Evolutionary conservation across 2,888 invertebrate genomes (phyloP), one percentile per base, ranked within the genome.

Genomic region (Xylocampa areola): DNA sequence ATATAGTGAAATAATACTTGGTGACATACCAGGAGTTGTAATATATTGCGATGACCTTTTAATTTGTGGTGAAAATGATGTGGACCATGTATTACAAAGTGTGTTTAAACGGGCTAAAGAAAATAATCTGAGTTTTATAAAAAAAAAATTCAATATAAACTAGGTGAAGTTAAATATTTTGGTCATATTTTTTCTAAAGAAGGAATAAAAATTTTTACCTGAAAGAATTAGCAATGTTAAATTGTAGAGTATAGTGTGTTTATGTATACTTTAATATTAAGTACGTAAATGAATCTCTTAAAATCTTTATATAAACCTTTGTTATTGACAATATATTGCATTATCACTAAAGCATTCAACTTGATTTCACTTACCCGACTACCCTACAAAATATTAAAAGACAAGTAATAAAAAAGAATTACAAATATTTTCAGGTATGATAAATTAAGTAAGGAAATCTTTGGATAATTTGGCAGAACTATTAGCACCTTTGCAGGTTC

Each of bases 1-100:
- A 23, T 71, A 67, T 45, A 82, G 79, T 61, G 65, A 72, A 19
- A 62, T 59, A 16, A 68, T 77, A 16, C 85, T 84, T 64, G 82
- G 78, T 17, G 79, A 81, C 37, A 82, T 85, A 25, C 68, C 75
- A 11, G 77, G 21, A 4, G 21, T 21, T 4, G 19, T 19, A 5
- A 19, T 85, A 1, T 85, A 85, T 60, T 81, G 43, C n/a, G 43
- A 14, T 4, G 21, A 14, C 32, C 21, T 44, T 2, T 32, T 41
- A 8, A 41, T 41, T 4, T 17, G 19, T 30, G 19, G 3, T 7
- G 0, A 10, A 1, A 8, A 7, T 14, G 66, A 66, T 43, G 4
- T 36, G 5, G 62, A 72, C 11, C 67, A 70, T 58, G 65, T 19
- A 19, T 19, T 19, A 5, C 2, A 65, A 43, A 33, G 2, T 50